Conservation (phyloP, 2,113 vertebrate species). For the Syngnathoides biaculeatus region DNA sequence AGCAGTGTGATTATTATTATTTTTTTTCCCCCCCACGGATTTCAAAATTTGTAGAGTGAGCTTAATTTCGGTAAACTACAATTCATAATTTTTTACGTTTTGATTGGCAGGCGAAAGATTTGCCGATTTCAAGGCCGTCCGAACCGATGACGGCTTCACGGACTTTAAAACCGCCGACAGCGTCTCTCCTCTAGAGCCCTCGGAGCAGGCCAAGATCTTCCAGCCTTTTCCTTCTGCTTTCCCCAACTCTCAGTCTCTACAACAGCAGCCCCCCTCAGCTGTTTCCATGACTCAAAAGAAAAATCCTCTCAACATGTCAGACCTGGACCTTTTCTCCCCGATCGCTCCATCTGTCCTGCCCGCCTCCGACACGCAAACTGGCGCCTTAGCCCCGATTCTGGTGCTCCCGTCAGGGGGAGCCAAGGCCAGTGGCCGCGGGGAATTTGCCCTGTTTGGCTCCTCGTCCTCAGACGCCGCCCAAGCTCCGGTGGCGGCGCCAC, state of each 20-base stretch:
- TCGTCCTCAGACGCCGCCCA: conserved; percentile 65
- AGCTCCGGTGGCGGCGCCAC: conserved; percentile 51
- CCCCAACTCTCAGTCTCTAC: conserved; percentile 78
- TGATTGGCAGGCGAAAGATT: conserved; percentile 85
- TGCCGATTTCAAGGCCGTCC: conserved; percentile 87
- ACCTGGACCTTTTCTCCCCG: conserved; percentile 89
- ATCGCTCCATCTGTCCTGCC: conserved; percentile 56
- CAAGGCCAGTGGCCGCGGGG: conserved; percentile 87
- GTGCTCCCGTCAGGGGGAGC: conserved; percentile 60
- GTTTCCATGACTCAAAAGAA: conserved; percentile 72
- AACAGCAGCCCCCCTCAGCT: conserved; percentile 69
- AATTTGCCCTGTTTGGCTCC: conserved; percentile 89
- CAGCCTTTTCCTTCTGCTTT: conserved; percentile 80
- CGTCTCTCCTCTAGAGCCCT: conserved; percentile 87
- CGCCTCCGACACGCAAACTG: conserved; percentile 60
- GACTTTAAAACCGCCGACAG: conserved; percentile 98
- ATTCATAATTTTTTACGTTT: conserved; percentile 31
- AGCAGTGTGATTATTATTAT: not conserved
- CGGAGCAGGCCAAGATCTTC: conserved; percentile 83
- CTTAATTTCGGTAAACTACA: not conserved
- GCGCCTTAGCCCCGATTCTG: conserved; percentile 56
- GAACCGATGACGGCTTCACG: conserved; percentile 89
- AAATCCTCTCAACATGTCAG: conserved; percentile 85
- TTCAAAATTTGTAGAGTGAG: not conserved
- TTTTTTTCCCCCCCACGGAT: no score